These are phyloP conservation scores for Pipistrellus nathusii DNA, from an alignment of 2,797 vertebrate species.

Conservation along the genomic window DNA sequence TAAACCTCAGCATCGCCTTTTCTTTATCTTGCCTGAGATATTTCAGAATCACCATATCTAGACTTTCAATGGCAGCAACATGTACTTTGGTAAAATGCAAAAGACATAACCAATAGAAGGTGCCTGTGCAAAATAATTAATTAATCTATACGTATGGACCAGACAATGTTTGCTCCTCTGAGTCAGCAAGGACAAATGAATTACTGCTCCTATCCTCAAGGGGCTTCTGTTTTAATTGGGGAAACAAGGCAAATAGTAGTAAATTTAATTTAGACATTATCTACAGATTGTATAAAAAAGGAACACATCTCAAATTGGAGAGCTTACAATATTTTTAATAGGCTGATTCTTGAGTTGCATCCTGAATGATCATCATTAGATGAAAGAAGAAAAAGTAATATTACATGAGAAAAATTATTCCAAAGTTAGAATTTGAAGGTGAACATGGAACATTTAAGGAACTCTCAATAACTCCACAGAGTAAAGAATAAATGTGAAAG, in stretches of 20 bases:
- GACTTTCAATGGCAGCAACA: not conserved
- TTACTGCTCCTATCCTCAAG: not conserved
- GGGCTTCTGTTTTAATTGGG: not conserved
- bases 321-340: not conserved
- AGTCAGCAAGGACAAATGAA: not conserved
- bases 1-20: not conserved
- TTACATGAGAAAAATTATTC: not conserved
- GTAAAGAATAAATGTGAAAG: not conserved
- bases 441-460: not conserved
- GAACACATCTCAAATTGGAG: not conserved
- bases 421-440: not conserved
- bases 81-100: not conserved
- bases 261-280: not conserved
- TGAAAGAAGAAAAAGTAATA: not conserved
- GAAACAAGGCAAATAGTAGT: not conserved
- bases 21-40: not conserved
- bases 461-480: not conserved
- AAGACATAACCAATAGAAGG: not conserved
- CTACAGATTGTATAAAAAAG: not conserved
- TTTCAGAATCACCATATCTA: not conserved
- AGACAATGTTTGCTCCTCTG: not conserved
- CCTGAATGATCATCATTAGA: not conserved
- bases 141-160: too few species aligned
- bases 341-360: not conserved
- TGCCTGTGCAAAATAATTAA: not conserved